Percentiles rank a stretch among this genome's conserved stretches.
These are phyloP conservation scores for Cydia fagiglandana DNA, from an alignment of 1,140 invertebrate genomes.

Conservation along the genomic window DNA sequence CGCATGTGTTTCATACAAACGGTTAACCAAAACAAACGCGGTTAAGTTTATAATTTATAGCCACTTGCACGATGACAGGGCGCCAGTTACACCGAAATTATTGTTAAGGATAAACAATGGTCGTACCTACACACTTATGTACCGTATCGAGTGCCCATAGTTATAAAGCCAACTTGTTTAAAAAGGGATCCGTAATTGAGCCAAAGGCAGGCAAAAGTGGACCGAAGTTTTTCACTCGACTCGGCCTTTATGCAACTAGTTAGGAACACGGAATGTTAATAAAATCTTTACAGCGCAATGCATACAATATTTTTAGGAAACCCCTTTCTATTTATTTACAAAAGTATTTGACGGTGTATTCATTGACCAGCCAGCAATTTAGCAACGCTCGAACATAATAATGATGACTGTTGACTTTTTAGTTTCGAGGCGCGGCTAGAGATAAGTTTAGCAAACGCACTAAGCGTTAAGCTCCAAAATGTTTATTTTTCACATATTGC, in stretches of 20 bases:
- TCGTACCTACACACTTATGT: constrained; percentile 35
- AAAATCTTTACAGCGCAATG: background rate
- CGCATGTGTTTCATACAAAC: constrained; percentile 60
- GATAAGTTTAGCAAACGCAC: constrained; percentile 76
- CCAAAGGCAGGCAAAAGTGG: constrained; percentile 32
- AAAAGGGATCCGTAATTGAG: constrained; percentile 34
- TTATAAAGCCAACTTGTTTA: constrained; percentile 10
- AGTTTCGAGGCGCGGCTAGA: constrained; percentile 62
- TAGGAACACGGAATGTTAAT: background rate
- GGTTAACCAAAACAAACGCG: constrained; percentile 72
- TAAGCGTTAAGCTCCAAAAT: constrained; percentile 59
- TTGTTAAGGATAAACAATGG: constrained; percentile 64
- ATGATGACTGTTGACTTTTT: constrained; percentile 68
- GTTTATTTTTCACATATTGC: constrained; percentile 75
- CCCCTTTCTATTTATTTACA: constrained; percentile 26
- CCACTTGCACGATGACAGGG: constrained; percentile 69
- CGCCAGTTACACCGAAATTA: constrained; percentile 55
- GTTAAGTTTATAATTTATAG: constrained; percentile 76
- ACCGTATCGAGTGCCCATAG: constrained; percentile 38
- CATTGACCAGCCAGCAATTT: constrained; percentile 48
- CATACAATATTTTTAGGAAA: constrained; percentile 30
- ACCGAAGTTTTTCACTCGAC: constrained; percentile 28
- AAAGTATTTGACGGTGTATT: constrained; percentile 31
- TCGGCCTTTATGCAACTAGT: background rate
- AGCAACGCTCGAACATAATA: constrained; percentile 63